Evolutionary conservation across 2,113 vertebrate genomes (phyloP).

Genomic region (Eptesicus fuscus): DNA sequence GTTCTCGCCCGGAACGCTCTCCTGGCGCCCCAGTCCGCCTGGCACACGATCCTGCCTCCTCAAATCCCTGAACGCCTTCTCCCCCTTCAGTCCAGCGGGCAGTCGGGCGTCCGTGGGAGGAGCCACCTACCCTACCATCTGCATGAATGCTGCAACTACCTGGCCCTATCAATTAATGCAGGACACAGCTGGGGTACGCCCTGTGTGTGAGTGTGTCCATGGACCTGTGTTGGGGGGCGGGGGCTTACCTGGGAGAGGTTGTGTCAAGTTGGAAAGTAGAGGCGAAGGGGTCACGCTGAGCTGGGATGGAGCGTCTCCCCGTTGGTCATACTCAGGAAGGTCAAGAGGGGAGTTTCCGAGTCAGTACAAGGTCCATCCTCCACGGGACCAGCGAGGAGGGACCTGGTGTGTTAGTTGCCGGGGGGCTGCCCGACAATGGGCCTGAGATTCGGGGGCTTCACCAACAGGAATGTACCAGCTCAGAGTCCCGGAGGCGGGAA

Average conservation of each 20-base stretch:
- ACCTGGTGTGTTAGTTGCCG: background rate
- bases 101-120: background rate
- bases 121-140: fast-evolving
- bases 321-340: background rate
- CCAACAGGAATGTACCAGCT: background rate
- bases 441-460: background rate
- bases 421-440: too few relatives aligned
- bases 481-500: background rate
- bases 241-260: background rate
- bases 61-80: fast-evolving
- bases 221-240: background rate
- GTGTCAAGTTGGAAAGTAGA: background rate
- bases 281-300: background rate
- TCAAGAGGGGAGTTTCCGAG: background rate
- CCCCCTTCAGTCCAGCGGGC: background rate
- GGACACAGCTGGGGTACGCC: too few relatives aligned
- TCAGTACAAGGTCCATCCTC: background rate
- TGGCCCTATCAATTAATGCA: fast-evolving
- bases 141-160: background rate
- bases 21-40: background rate
- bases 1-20: background rate
- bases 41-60: background rate
- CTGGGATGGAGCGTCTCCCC: background rate
- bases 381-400: background rate
- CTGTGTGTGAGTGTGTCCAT: fast-evolving